phyloP scores from a whole-genome alignment of 2,888 invertebrate genomes.

The Ceramica pisi region DNA sequence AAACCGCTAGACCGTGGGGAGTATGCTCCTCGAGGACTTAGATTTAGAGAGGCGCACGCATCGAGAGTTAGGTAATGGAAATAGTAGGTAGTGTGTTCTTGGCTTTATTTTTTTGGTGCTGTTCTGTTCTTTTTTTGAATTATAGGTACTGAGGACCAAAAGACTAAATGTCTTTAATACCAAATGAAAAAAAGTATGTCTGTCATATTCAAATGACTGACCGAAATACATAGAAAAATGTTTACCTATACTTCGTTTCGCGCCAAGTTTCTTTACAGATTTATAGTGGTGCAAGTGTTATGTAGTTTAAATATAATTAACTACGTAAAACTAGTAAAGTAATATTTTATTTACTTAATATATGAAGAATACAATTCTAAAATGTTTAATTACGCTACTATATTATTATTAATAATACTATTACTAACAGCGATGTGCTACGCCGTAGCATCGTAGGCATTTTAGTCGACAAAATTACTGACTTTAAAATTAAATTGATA shows the following conservation, averaged over 20 bases:
- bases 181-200: too few relatives aligned
- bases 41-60: slow-evolving; percentile 56
- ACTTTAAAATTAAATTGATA: not conserved
- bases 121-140: slow-evolving; percentile 18
- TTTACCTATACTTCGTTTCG: not conserved
- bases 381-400: too few relatives aligned
- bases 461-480: too few relatives aligned
- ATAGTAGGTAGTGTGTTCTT: slow-evolving; percentile 9
- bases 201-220: not conserved
- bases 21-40: slow-evolving; percentile 57
- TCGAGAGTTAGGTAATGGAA: slow-evolving; percentile 29
- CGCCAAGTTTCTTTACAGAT: too few relatives aligned
- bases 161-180: too few relatives aligned
- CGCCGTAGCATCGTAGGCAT: slow-evolving; percentile 51
- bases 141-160: too few relatives aligned
- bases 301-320: too few relatives aligned
- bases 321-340: too few relatives aligned
- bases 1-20: slow-evolving; percentile 77
- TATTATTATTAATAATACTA: too few relatives aligned
- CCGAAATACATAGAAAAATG: not conserved
- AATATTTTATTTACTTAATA: too few relatives aligned
- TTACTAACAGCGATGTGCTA: slow-evolving; percentile 43
- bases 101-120: not conserved
- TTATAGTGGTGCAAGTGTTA: too few relatives aligned
- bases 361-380: not conserved